Percentiles rank a stretch among this genome's conserved stretches.
These are phyloP conservation scores for Cheilosia scutellata DNA, from an alignment of 2,888 invertebrate genomes.

Conservation along the genomic window DNA sequence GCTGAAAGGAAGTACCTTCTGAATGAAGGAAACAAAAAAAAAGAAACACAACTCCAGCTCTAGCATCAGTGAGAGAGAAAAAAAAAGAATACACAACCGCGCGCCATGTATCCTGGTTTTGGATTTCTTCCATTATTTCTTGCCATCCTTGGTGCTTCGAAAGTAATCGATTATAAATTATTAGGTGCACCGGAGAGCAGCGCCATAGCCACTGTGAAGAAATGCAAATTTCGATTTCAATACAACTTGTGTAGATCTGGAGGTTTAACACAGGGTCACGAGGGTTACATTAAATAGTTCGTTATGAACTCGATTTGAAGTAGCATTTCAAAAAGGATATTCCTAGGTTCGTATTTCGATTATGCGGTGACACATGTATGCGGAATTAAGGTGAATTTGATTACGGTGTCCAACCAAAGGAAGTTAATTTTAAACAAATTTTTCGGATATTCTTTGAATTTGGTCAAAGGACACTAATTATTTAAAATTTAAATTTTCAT, in stretches of 20 bases:
- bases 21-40: slow-evolving; percentile 20
- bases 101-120: slow-evolving; percentile 67
- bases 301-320: slow-evolving; percentile 16
- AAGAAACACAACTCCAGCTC: slow-evolving; percentile 20
- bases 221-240: slow-evolving; percentile 66
- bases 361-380: neutral
- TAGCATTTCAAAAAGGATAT: slow-evolving; percentile 3
- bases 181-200: slow-evolving; percentile 43
- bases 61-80: slow-evolving; percentile 10
- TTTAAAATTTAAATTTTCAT: no score
- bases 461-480: no score
- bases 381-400: neutral
- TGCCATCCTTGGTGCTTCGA: slow-evolving; percentile 30
- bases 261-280: slow-evolving; percentile 25
- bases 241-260: slow-evolving; percentile 16
- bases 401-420: neutral
- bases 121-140: slow-evolving; percentile 58
- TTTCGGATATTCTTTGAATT: no score
- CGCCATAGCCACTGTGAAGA: slow-evolving; percentile 5
- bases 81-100: slow-evolving; percentile 42
- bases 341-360: neutral
- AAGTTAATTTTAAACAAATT: neutral
- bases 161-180: slow-evolving; percentile 71
- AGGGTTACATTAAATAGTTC: slow-evolving; percentile 29
- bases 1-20: slow-evolving; percentile 46